Conservation (phyloP, 2,113 vertebrate species). For the Phainopepla nitens region DNA sequence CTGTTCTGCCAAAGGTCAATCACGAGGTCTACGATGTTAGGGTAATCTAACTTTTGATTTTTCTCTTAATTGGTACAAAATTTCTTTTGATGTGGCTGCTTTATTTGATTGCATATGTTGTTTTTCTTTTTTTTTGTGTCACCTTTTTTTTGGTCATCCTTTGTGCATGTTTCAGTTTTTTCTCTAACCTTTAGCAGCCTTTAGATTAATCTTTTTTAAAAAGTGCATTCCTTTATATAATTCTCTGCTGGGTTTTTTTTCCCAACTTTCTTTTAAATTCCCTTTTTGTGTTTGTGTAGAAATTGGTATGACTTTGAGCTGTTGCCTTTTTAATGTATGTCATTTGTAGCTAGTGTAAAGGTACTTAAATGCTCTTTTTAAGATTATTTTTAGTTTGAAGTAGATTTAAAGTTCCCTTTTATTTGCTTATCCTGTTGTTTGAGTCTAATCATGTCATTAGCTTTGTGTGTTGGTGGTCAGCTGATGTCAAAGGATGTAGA, state of each 20-base stretch:
- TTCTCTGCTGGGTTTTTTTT: not conserved
- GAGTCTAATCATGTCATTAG: not conserved
- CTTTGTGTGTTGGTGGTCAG: not conserved
- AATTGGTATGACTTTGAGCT: not conserved
- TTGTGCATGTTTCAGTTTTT: not conserved
- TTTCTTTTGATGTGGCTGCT: slow-evolving; percentile 30
- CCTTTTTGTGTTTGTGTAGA: not conserved
- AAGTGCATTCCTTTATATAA: not conserved
- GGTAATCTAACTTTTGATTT: not conserved
- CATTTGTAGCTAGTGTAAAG: not conserved
- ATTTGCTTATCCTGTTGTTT: not conserved
- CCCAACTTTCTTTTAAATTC: not conserved
- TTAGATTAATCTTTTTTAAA: not conserved
- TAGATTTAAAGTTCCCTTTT: not conserved
- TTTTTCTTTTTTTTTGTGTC: not conserved
- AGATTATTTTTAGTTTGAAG: not conserved
- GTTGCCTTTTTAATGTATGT: not conserved
- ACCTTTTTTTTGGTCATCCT: not conserved
- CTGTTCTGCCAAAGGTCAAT: not conserved
- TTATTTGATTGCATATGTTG: not conserved
- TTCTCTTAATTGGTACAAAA: slow-evolving; percentile 21
- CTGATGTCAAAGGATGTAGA: not conserved
- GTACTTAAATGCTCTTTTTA: not conserved
- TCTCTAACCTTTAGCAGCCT: not conserved
- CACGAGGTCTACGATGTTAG: not conserved